Conservation (phyloP, 2,797 vertebrate genomes). For the Nasua narica region DNA sequence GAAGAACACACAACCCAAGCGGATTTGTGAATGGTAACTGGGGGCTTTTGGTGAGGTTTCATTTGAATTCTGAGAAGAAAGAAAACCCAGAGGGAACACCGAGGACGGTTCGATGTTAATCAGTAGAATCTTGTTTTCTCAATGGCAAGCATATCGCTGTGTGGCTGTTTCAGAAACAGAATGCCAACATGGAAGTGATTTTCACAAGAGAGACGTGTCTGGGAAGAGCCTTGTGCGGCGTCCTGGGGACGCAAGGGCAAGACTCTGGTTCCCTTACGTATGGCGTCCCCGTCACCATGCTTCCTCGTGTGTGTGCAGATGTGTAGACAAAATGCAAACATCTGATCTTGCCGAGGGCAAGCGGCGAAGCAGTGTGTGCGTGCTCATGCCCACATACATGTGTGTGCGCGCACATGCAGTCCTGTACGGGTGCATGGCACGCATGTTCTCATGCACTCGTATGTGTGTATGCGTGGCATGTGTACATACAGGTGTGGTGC, state of each 20-base stretch:
- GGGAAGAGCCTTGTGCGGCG: rapidly evolving
- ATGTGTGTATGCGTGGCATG: not conserved
- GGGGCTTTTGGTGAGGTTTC: rapidly evolving
- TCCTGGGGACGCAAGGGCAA: rapidly evolving
- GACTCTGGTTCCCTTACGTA: not conserved
- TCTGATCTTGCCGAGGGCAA: rapidly evolving
- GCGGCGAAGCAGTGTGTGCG: rapidly evolving
- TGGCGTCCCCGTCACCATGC: not conserved
- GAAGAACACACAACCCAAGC: rapidly evolving
- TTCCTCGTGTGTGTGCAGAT: not conserved
- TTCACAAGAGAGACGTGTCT: not conserved
- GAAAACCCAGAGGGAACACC: not conserved
- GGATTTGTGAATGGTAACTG: rapidly evolving
- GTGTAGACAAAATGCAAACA: not conserved
- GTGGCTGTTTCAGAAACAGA: not conserved
- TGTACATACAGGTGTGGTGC: not conserved
- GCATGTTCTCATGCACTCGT: not conserved
- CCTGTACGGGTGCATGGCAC: not conserved
- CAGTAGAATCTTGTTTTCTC: too few relatives aligned
- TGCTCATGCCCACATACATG: not conserved
- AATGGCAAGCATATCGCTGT: rapidly evolving
- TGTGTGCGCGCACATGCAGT: not conserved
- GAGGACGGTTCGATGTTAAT: rapidly evolving
- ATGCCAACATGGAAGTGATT: rapidly evolving
- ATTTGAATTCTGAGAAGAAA: not conserved